A percentile compares a stretch with the other conserved stretches of the same genome.
Evolutionary conservation across 2,888 invertebrate genomes (phyloP).

Genomic region (Unio pictorum): DNA sequence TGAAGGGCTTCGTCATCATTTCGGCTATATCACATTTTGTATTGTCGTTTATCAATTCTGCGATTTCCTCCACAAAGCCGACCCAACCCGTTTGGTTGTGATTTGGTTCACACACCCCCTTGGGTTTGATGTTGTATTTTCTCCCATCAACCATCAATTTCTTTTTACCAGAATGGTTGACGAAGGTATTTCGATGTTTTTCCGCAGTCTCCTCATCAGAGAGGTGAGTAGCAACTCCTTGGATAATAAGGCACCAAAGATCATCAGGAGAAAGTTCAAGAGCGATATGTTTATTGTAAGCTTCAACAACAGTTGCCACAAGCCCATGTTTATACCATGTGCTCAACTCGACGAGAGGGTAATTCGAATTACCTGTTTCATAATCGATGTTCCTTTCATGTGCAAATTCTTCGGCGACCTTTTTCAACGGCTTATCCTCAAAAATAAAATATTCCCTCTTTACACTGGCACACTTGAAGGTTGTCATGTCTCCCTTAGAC

Average conservation of each 20-base stretch:
- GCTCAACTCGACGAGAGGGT: no score
- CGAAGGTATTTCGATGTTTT: neutral
- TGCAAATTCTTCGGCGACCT: no score
- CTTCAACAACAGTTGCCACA: constrained; percentile 1
- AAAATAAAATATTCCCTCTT: no score
- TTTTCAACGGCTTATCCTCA: no score
- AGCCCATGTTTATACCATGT: neutral
- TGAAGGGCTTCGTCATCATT: neutral
- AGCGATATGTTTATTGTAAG: neutral
- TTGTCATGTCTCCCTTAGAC: no score
- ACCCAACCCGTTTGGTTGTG: neutral
- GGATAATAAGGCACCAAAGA: neutral
- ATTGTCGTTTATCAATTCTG: neutral
- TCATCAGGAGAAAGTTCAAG: neutral
- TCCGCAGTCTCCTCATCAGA: neutral
- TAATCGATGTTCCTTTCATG: no score
- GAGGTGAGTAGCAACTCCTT: neutral
- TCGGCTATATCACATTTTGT: neutral
- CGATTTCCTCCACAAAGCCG: neutral
- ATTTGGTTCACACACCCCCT: no score
- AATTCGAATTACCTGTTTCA: no score
- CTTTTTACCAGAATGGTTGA: neutral
- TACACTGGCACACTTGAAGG: no score
- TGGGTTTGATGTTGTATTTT: no score
- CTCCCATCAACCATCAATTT: neutral